Conservation (phyloP, 2,888 invertebrate species). For the Rhingia rostrata region DNA sequence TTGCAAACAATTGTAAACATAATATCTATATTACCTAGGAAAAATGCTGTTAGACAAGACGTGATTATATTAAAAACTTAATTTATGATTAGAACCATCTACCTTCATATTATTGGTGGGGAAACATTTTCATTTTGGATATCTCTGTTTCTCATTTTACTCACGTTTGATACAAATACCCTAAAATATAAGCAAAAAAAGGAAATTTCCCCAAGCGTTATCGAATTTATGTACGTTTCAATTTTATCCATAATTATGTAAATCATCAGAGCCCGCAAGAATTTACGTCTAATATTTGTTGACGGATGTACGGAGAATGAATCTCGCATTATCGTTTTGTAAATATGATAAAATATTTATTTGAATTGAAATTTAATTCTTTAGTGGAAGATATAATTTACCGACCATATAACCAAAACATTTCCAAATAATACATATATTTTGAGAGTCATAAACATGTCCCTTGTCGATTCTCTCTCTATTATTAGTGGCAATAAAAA, state of each 20-base stretch:
- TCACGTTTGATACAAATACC: not conserved
- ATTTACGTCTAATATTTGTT: constrained; percentile 40
- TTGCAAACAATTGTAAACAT: too few relatives aligned
- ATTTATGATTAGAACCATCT: too few relatives aligned
- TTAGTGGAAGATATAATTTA: constrained; percentile 26
- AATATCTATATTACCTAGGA: too few relatives aligned
- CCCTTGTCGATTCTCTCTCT: constrained; percentile 65
- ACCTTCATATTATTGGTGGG: too few relatives aligned
- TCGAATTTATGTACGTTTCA: constrained; percentile 10
- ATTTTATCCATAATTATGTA: constrained; percentile 61
- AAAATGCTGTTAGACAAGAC: too few relatives aligned
- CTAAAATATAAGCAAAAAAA: not conserved
- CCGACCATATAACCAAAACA: not conserved
- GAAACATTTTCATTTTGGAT: too few relatives aligned
- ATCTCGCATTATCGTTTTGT: constrained; percentile 33
- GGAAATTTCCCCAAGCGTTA: constrained; percentile 5
- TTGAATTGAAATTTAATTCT: constrained; percentile 49
- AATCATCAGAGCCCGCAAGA: constrained; percentile 12
- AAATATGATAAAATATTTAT: constrained; percentile 47
- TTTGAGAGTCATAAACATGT: constrained; percentile 57
- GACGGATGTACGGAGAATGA: constrained; percentile 47
- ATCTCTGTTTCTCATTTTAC: too few relatives aligned
- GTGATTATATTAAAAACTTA: too few relatives aligned
- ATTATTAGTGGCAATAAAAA: constrained; percentile 43
- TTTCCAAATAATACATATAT: constrained; percentile 22